These are phyloP conservation scores for Metacarcinus magister DNA, from an alignment of 2,888 invertebrate species.

Conservation along the genomic window DNA sequence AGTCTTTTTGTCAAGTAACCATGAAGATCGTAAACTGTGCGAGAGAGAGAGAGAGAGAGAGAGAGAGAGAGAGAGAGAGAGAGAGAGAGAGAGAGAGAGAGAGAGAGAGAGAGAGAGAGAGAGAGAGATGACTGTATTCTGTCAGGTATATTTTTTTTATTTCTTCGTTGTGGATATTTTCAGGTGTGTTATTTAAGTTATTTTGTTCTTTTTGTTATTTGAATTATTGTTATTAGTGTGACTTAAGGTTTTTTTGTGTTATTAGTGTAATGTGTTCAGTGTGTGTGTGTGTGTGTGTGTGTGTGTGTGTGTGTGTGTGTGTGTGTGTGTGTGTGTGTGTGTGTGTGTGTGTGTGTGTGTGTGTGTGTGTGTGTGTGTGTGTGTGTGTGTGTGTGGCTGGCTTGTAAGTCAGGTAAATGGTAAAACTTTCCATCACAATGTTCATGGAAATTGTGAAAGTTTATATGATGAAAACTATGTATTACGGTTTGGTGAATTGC, in stretches of 20 bases:
- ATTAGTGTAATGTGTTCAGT: too few relatives aligned
- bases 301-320: too few relatives aligned
- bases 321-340: slow-evolving; percentile 8
- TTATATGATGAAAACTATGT: background rate
- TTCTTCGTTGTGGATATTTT: background rate
- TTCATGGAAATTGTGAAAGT: background rate
- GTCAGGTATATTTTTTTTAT: too few relatives aligned
- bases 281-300: too few relatives aligned
- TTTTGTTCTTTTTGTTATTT: background rate
- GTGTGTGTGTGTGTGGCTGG: background rate
- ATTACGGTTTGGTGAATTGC: background rate
- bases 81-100: background rate
- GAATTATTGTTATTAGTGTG: background rate
- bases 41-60: slow-evolving; percentile 57
- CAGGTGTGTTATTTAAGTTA: background rate
- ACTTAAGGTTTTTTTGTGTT: too few relatives aligned
- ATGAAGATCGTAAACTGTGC: background rate
- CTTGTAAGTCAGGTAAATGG: background rate
- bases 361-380: background rate
- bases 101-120: slow-evolving; percentile 26
- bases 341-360: background rate
- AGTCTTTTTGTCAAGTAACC: background rate
- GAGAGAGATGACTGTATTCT: background rate
- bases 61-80: slow-evolving; percentile 61
- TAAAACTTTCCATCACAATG: background rate